A percentile compares a stretch with the other conserved stretches of the same genome.
phyloP scores from a whole-genome alignment of 2,113 vertebrate genomes.

The Dendropsophus ebraccatus region DNA sequence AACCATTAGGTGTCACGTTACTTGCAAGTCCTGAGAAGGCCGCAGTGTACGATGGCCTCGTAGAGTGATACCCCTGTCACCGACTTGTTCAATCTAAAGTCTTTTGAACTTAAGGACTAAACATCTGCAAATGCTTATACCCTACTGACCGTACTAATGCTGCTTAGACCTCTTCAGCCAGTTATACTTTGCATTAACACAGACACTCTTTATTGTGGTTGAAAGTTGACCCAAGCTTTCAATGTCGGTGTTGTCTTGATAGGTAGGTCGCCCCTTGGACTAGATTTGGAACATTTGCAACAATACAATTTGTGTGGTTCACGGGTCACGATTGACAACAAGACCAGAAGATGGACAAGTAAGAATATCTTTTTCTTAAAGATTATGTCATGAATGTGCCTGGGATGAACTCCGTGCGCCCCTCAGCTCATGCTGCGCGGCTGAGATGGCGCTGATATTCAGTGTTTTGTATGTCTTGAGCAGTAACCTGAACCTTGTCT shows the following conservation, averaged over 20 bases:
- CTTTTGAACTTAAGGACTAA: conserved; percentile 66
- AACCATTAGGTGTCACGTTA: conserved; percentile 75
- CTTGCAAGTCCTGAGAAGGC: conserved; percentile 70
- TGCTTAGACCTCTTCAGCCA: conserved; percentile 59
- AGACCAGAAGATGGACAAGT: neutral
- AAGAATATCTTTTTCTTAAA: conserved; percentile 7
- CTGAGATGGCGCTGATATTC: too few relatives aligned
- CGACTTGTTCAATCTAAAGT: conserved; percentile 60
- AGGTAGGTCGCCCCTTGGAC: conserved; percentile 52
- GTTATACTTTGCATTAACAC: conserved; percentile 57
- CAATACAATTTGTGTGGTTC: neutral
- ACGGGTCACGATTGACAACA: conserved; percentile 18
- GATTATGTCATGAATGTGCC: too few relatives aligned
- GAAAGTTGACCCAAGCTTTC: conserved; percentile 55
- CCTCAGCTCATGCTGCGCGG: too few relatives aligned
- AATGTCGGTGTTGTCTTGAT: conserved; percentile 54
- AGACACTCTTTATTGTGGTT: conserved; percentile 40
- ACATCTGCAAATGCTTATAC: conserved; percentile 66
- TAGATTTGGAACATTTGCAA: conserved; percentile 29
- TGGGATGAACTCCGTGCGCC: too few relatives aligned
- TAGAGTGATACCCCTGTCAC: conserved; percentile 28
- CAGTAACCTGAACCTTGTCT: too few relatives aligned
- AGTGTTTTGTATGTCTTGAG: too few relatives aligned
- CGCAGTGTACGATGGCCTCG: conserved; percentile 62
- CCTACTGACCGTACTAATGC: conserved; percentile 65